Evolutionary conservation across 2,113 vertebrate genomes (phyloP).

Genomic region (Dipodomys ordii): DNA sequence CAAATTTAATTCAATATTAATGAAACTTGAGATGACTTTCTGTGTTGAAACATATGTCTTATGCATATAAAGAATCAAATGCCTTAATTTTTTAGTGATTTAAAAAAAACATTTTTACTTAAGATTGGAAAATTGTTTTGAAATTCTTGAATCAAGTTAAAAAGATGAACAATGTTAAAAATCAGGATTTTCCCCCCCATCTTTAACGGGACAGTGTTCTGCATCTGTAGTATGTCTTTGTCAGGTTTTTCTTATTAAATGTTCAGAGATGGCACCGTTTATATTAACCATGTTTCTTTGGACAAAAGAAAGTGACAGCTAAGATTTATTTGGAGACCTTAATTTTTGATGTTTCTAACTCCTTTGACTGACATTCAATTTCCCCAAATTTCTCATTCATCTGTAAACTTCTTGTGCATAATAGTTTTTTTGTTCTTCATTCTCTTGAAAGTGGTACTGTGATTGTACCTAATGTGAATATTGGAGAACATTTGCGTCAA

Average conservation of each 20-base stretch:
- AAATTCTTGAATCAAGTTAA: constrained; percentile 33
- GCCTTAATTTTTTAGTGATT: background rate
- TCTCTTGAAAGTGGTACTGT: constrained; percentile 57
- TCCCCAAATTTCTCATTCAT: constrained; percentile 63
- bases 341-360: constrained; percentile 65
- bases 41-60: background rate
- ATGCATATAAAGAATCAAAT: constrained; percentile 21
- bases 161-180: constrained; percentile 33
- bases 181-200: background rate
- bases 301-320: constrained; percentile 63
- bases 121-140: constrained; percentile 47
- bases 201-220: background rate
- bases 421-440: constrained; percentile 70
- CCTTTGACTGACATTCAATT: constrained; percentile 67
- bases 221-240: constrained; percentile 35
- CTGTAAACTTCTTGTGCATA: constrained; percentile 62
- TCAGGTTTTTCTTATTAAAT: constrained; percentile 55
- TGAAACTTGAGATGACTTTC: background rate
- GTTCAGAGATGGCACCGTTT: background rate
- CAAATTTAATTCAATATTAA: constrained; percentile 20
- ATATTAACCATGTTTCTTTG: constrained; percentile 35
- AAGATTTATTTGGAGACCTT: constrained; percentile 57
- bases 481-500: constrained; percentile 73
- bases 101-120: constrained; percentile 31
- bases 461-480: constrained; percentile 37